Percentiles rank a stretch among this genome's conserved stretches.
Evolutionary conservation across 2,888 invertebrate genomes (phyloP).

Genomic region (Eupithecia inturbata): DNA sequence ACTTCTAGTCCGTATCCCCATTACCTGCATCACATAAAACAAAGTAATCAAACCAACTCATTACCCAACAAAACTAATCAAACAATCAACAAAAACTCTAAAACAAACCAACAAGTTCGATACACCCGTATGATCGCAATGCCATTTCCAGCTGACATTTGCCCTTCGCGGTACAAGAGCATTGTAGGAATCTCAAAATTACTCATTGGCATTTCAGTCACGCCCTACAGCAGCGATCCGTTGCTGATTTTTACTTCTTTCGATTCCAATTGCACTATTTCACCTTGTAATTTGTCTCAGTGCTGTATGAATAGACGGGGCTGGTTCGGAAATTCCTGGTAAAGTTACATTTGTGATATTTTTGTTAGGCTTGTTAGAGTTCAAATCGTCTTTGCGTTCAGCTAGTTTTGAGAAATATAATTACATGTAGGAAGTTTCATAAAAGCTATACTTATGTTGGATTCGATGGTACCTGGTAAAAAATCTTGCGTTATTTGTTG

Average conservation of each 20-base stretch:
- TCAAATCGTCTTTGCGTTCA: not conserved
- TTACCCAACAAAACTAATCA: conserved; percentile 9
- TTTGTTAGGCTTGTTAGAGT: not conserved
- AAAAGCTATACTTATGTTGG: not conserved
- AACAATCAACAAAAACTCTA: conserved; percentile 46
- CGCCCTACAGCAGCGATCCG: conserved; percentile 70
- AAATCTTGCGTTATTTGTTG: not conserved
- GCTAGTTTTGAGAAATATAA: not conserved
- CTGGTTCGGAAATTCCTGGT: conserved; percentile 19
- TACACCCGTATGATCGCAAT: conserved; percentile 73
- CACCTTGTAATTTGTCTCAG: conserved; percentile 74
- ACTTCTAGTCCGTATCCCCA: not conserved
- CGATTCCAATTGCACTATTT: conserved; percentile 80
- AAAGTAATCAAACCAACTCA: conserved; percentile 13
- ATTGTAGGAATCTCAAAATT: conserved; percentile 81
- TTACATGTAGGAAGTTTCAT: not conserved
- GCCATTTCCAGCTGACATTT: conserved; percentile 81
- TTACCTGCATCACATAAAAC: conserved; percentile 5
- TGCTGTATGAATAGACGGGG: conserved; percentile 34
- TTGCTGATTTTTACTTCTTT: conserved; percentile 83
- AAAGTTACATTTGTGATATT: conserved; percentile 5
- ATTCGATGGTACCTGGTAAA: not conserved
- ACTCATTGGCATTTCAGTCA: conserved; percentile 82
- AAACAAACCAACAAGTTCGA: conserved; percentile 67
- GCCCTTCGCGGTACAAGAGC: conserved; percentile 67